Conservation (phyloP, 2,888 invertebrate genomes). For the Aphidius colemani region DNA sequence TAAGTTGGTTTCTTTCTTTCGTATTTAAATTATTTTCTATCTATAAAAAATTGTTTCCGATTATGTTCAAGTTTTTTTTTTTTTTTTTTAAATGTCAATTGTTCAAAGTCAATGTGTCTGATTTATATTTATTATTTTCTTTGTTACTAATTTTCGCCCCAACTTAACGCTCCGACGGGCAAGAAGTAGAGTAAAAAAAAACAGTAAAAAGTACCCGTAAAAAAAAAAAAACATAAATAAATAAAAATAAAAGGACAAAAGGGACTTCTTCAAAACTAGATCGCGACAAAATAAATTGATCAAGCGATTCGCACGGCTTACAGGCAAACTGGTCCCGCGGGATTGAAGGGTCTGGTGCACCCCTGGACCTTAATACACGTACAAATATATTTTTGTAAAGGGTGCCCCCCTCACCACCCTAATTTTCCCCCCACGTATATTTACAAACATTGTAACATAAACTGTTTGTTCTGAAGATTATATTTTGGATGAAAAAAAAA, state of each 20-base stretch:
- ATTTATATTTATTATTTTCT: no score
- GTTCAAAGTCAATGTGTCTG: no score
- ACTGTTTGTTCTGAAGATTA: constrained; percentile 55
- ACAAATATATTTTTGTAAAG: constrained; percentile 10
- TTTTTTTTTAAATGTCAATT: no score
- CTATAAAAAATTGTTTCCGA: no score
- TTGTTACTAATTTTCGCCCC: no score
- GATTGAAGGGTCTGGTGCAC: constrained; percentile 35
- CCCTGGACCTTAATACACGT: constrained; percentile 22
- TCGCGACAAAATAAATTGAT: constrained; percentile 55
- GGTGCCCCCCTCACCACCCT: constrained; percentile 39
- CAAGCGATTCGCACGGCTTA: constrained; percentile 48
- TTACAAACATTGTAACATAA: constrained; percentile 38
- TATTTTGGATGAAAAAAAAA: background rate
- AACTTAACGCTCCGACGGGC: no score
- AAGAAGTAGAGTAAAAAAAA: background rate
- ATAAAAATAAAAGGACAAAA: constrained; percentile 10
- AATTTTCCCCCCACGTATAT: constrained; percentile 30
- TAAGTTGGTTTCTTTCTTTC: no score
- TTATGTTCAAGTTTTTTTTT: no score
- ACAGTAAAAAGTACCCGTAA: background rate
- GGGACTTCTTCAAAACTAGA: constrained; percentile 41
- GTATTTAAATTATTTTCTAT: no score
- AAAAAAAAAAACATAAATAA: background rate
- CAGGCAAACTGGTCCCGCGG: constrained; percentile 54